Evolutionary conservation across 2,113 vertebrate genomes (phyloP).

Genomic region (Macquaria australasica): DNA sequence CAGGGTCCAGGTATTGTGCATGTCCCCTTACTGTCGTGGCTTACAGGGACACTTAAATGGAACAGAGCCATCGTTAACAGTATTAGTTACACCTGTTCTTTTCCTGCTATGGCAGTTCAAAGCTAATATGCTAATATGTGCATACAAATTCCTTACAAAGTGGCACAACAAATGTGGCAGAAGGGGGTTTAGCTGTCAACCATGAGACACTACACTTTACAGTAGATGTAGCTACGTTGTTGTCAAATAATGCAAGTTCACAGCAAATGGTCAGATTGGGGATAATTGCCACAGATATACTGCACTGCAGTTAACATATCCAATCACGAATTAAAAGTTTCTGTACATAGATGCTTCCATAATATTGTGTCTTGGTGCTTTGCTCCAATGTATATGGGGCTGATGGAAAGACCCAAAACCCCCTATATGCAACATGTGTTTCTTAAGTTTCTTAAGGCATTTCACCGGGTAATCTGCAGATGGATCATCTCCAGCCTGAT

Average conservation of each 20-base stretch:
- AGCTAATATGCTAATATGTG: not conserved
- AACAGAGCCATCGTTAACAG: not conserved
- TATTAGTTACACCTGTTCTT: not conserved
- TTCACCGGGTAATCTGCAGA: not conserved
- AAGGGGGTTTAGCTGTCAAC: not conserved
- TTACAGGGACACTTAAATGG: not conserved
- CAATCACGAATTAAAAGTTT: no score
- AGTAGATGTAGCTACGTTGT: no score
- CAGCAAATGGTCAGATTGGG: not conserved
- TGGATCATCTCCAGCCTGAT: not conserved
- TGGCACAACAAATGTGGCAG: no score
- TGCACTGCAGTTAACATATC: no score
- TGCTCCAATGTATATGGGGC: not conserved
- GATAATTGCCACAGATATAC: no score
- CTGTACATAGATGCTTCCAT: not conserved
- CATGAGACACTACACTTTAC: no score
- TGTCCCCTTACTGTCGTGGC: not conserved
- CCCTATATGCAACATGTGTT: not conserved
- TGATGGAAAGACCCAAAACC: not conserved
- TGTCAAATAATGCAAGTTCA: no score
- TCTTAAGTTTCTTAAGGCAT: not conserved
- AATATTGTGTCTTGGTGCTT: no score
- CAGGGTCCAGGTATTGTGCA: not conserved
- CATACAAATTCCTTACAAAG: no score
- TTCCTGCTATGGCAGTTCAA: not conserved